Evolutionary conservation across 2,113 vertebrate species (phyloP).

Genomic region (Podarcis raffonei): DNA sequence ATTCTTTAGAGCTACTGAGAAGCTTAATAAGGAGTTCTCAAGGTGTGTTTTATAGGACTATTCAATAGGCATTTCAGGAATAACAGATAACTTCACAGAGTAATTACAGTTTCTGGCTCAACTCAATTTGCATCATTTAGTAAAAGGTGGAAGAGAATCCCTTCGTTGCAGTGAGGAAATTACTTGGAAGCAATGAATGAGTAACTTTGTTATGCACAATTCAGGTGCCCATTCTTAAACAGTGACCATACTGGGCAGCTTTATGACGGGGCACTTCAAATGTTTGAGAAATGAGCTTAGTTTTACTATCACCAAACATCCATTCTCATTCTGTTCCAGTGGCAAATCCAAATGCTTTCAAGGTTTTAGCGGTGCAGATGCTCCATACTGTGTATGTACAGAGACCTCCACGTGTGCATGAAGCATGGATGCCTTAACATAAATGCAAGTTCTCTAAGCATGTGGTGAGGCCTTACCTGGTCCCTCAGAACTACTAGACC

Average conservation of each 20-base stretch:
- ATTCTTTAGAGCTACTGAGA: conserved; percentile 25
- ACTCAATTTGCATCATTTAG: background rate
- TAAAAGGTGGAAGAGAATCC: background rate
- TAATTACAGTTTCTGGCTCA: background rate
- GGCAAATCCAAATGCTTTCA: background rate
- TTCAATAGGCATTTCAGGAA: background rate
- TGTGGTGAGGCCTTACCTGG: background rate
- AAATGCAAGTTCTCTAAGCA: background rate
- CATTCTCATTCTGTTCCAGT: background rate
- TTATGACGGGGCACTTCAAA: background rate
- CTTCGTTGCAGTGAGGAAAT: background rate
- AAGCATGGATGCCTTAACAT: background rate
- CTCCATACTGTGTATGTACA: background rate
- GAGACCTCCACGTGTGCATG: background rate
- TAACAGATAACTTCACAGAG: background rate
- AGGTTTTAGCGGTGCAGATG: background rate
- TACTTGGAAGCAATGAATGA: background rate
- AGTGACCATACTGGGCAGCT: background rate
- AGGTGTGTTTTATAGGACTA: background rate
- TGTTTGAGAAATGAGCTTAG: background rate
- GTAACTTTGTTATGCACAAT: background rate
- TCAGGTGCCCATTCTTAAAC: background rate
- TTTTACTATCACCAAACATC: background rate
- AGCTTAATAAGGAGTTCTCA: background rate
- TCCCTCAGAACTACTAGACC: background rate